Conservation (phyloP, 2,888 invertebrate genomes). For the Melitaea athalia region DNA sequence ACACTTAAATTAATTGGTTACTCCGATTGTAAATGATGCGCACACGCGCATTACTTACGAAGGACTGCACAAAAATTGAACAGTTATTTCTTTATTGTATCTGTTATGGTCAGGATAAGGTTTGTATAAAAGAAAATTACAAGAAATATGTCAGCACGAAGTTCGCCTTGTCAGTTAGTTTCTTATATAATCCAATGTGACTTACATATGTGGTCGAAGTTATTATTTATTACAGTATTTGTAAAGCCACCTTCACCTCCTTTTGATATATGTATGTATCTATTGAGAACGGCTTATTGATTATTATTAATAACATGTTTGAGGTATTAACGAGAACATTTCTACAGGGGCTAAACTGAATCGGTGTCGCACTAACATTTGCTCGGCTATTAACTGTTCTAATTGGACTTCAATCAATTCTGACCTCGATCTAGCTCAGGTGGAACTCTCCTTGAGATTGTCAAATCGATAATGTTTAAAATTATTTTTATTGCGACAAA, state of each 20-base stretch:
- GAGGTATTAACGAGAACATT: constrained; percentile 26
- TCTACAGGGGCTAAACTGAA: constrained; percentile 14
- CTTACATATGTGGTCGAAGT: not conserved
- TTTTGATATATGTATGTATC: constrained; percentile 18
- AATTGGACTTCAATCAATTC: constrained; percentile 30
- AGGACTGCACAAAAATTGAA: too few species aligned
- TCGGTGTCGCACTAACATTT: constrained; percentile 25
- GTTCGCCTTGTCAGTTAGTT: not conserved
- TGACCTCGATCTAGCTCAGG: constrained; percentile 21
- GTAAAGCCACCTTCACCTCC: constrained; percentile 29
- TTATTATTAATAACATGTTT: constrained; percentile 27
- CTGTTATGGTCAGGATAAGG: too few species aligned
- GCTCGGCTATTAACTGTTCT: constrained; percentile 24
- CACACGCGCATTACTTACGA: too few species aligned
- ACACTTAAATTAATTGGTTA: not conserved
- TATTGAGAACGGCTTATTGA: constrained; percentile 26
- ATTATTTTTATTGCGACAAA: not conserved
- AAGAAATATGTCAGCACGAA: too few species aligned
- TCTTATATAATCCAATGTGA: not conserved
- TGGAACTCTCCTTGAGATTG: constrained; percentile 7
- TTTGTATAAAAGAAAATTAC: too few species aligned
- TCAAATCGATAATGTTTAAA: constrained; percentile 8
- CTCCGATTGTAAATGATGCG: too few species aligned
- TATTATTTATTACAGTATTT: constrained; percentile 4
- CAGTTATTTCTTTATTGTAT: too few species aligned